These are phyloP conservation scores for Eucera pruinosa DNA, from an alignment of 2,888 invertebrate genomes.

Conservation along the genomic window DNA sequence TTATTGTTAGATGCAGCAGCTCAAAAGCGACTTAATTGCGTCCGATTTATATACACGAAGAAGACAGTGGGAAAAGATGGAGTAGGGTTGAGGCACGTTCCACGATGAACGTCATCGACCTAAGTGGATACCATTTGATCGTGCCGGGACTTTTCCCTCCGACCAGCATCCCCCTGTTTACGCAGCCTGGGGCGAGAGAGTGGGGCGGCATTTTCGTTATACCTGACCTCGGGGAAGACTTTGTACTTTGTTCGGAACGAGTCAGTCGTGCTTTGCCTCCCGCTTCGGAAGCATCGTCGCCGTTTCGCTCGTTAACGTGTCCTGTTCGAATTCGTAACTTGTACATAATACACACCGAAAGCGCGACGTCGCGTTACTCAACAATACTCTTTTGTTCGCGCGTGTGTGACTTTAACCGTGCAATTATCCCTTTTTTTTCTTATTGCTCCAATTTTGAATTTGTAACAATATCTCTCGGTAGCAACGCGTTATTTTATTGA, in stretches of 20 bases:
- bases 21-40: slow-evolving; percentile 36
- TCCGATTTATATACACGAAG: neutral
- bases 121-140: slow-evolving; percentile 56
- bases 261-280: slow-evolving; percentile 54
- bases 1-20: no score
- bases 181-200: slow-evolving; percentile 37
- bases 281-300: slow-evolving; percentile 33
- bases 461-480: no score
- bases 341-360: no score
- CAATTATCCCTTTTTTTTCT: no score
- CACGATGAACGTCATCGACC: slow-evolving; percentile 44
- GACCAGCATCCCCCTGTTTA: slow-evolving; percentile 47
- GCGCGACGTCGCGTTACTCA: no score
- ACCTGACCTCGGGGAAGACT: slow-evolving; percentile 55
- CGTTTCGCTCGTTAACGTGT: neutral
- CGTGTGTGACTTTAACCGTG: neutral
- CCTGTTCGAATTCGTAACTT: neutral
- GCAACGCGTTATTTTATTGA: no score
- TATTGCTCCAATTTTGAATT: no score
- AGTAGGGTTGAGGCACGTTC: neutral
- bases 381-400: no score
- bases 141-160: slow-evolving; percentile 34
- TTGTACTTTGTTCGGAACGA: slow-evolving; percentile 56
- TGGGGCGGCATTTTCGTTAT: slow-evolving; percentile 52
- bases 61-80: neutral